Evolutionary conservation across 35 echinoderm and acorn worm genomes (phyloP).

Genomic region (Hemicentrotus pulcherrimus): DNA sequence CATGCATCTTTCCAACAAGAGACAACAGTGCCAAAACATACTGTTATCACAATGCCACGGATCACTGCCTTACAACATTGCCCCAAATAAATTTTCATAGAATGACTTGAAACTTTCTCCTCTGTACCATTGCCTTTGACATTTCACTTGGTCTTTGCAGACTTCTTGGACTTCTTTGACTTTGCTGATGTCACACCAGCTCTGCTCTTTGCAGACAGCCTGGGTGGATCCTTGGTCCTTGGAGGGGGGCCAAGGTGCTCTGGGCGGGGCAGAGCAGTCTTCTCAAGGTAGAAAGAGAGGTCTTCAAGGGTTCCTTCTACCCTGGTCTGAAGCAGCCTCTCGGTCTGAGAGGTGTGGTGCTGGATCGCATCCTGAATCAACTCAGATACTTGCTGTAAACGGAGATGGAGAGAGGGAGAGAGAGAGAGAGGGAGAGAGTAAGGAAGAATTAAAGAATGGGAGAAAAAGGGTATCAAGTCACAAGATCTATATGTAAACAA

Average conservation of each 20-base stretch:
- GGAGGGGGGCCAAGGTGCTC: constrained; percentile 83
- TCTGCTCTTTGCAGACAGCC: constrained; percentile 67
- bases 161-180: constrained; percentile 51
- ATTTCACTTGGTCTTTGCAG: constrained; percentile 9
- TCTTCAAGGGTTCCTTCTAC: constrained; percentile 82
- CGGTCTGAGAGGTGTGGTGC: constrained; percentile 55
- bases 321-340: constrained; percentile 76
- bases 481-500: no score
- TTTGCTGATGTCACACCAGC: constrained; percentile 32
- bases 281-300: constrained; percentile 78
- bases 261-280: constrained; percentile 88
- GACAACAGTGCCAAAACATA: no score
- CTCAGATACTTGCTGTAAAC: constrained; percentile 67
- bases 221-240: constrained; percentile 75
- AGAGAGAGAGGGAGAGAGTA: background rate
- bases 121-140: background rate
- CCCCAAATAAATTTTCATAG: no score
- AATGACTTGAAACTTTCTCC: background rate
- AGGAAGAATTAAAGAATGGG: no score
- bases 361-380: constrained; percentile 75
- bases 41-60: no score
- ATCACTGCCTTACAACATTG: no score
- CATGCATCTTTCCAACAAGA: no score
- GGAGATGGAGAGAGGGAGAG: background rate
- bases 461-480: no score